A percentile compares a stretch with the other conserved stretches of the same genome.
Conservation (phyloP, 2,888 invertebrate genomes). For the Eilema griseolum region DNA sequence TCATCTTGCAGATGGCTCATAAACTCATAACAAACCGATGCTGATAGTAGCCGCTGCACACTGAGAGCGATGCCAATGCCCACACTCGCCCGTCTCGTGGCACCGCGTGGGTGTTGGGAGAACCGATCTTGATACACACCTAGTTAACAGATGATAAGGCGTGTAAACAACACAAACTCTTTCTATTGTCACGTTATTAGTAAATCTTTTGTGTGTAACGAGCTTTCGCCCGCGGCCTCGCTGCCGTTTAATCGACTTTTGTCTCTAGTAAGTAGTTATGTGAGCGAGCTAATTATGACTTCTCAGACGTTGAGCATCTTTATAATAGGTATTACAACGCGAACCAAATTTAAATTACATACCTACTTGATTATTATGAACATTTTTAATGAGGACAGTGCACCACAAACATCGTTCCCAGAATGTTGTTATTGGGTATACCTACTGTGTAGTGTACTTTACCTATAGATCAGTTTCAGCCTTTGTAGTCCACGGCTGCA, state of each 20-base stretch:
- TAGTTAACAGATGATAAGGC: constrained; percentile 6
- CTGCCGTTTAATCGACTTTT: constrained; percentile 8
- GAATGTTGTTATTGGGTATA: no score
- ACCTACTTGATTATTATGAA: constrained; percentile 10
- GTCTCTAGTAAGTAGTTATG: not conserved
- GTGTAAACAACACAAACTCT: constrained; percentile 6
- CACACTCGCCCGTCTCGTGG: not conserved
- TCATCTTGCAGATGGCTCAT: not conserved
- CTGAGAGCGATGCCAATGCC: not conserved
- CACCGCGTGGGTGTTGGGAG: not conserved
- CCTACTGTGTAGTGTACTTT: no score
- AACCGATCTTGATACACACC: not conserved
- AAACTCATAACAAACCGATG: not conserved
- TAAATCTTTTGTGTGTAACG: constrained; percentile 6
- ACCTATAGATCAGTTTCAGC: no score
- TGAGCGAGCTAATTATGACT: constrained; percentile 8
- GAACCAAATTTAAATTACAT: not conserved
- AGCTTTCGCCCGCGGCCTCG: constrained; percentile 18
- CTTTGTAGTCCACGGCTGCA: no score
- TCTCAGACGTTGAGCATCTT: not conserved
- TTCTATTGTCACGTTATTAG: constrained; percentile 15
- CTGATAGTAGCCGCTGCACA: not conserved
- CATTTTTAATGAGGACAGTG: not conserved
- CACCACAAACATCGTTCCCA: no score
- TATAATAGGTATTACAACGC: constrained; percentile 9